phyloP scores from a whole-genome alignment of 2,113 vertebrate species.

The Poeciliopsis retropinna region DNA sequence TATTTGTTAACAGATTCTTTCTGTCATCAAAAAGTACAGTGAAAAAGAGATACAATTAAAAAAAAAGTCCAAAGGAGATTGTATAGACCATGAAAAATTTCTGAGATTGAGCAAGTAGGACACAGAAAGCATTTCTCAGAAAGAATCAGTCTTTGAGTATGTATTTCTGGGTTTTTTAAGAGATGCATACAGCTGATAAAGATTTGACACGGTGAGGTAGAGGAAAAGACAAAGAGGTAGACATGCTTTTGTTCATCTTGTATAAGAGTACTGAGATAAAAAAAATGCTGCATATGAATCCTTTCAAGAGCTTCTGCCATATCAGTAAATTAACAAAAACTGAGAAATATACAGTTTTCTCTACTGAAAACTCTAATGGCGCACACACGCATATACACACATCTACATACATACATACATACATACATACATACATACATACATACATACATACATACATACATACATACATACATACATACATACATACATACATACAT shows the following conservation, averaged over 20 bases:
- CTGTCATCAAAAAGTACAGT: background rate
- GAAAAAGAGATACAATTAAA: background rate
- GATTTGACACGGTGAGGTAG: slow-evolving; percentile 16
- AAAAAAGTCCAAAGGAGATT: background rate
- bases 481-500: no score
- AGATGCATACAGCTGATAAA: slow-evolving; percentile 20
- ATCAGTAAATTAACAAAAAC: background rate
- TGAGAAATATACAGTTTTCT: background rate
- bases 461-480: no score
- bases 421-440: no score
- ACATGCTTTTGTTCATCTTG: background rate
- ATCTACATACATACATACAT: no score
- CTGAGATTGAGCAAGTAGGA: no score
- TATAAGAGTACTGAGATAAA: background rate
- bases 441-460: no score
- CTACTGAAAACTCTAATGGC: background rate
- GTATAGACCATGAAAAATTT: no score
- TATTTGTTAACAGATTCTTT: no score
- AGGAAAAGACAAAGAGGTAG: background rate
- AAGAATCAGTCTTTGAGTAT: background rate
- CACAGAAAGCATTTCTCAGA: slow-evolving; percentile 3
- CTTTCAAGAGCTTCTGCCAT: background rate
- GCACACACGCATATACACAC: no score
- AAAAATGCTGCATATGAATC: slow-evolving; percentile 10
- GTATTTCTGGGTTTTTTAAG: background rate